Conservation (phyloP, 2,888 invertebrate species). For the Tenthredo scrophulariae region DNA sequence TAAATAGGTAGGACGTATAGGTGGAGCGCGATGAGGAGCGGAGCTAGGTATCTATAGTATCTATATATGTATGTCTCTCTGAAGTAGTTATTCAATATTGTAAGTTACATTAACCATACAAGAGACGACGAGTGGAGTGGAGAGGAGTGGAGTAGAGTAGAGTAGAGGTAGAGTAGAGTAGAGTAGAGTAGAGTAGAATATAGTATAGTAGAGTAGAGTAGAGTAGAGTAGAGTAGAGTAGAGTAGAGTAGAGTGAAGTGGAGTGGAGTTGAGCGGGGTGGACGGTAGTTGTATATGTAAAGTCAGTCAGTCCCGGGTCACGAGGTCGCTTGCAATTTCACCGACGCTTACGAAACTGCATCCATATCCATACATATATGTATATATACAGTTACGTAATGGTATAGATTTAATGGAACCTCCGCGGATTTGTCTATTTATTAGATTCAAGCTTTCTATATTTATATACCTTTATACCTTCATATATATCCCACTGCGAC, state of each 20-base stretch:
- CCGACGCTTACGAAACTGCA: slow-evolving; percentile 41
- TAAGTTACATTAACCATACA: slow-evolving; percentile 22
- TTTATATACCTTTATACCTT: not conserved
- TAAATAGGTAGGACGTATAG: not conserved
- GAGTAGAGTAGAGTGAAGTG: not conserved
- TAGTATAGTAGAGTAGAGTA: not conserved
- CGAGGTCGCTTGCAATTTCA: slow-evolving; percentile 44
- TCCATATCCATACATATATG: not conserved
- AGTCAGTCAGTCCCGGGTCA: slow-evolving; percentile 34
- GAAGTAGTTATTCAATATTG: slow-evolving; percentile 31
- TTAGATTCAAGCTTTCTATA: slow-evolving; percentile 20
- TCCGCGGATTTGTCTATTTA: slow-evolving; percentile 23
- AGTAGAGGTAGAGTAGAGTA: not conserved
- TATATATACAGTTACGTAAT: slow-evolving; percentile 7
- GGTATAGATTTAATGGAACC: slow-evolving; percentile 27
- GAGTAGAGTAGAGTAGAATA: not conserved
- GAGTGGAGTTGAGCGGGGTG: not conserved
- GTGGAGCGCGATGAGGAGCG: not conserved
- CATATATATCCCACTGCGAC: not conserved
- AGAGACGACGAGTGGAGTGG: slow-evolving; percentile 7
- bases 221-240: not conserved
- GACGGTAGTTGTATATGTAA: slow-evolving; percentile 6
- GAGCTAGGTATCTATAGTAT: no score
- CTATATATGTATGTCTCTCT: not conserved
- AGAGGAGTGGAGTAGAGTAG: not conserved